Percentiles rank a stretch among this genome's conserved stretches.
Conservation (phyloP, 2,888 invertebrate genomes). For the Ormyrus thymus region DNA sequence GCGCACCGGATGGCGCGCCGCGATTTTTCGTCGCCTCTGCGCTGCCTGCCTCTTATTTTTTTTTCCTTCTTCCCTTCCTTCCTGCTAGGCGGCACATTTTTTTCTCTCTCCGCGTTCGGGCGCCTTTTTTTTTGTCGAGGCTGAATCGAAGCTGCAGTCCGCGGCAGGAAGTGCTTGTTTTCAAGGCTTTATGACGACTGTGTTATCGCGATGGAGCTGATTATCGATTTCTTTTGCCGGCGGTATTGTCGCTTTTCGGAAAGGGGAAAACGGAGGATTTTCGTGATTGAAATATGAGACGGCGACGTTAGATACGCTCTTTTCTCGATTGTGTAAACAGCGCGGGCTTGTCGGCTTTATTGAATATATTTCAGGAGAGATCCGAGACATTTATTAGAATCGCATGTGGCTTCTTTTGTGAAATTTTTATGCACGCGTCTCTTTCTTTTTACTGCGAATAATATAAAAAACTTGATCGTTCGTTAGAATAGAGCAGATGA, state of each 20-base stretch:
- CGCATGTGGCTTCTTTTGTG: not conserved
- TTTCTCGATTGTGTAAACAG: slow-evolving; percentile 38
- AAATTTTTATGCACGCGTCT: not conserved
- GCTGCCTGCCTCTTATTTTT: slow-evolving; percentile 10
- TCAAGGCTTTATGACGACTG: slow-evolving; percentile 52
- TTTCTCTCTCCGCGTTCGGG: not conserved
- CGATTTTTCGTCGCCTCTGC: slow-evolving; percentile 54
- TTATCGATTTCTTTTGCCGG: slow-evolving; percentile 30
- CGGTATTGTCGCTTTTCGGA: not conserved
- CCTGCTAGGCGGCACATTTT: not conserved
- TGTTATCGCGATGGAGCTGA: slow-evolving; percentile 48
- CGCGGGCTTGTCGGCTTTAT: slow-evolving; percentile 12
- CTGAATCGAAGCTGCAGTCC: slow-evolving; percentile 37
- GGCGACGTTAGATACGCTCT: slow-evolving; percentile 29
- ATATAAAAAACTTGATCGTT: too few species aligned
- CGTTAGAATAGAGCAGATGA: too few species aligned
- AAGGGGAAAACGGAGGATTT: slow-evolving; percentile 16
- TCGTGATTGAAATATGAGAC: slow-evolving; percentile 46
- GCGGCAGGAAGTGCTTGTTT: slow-evolving; percentile 51
- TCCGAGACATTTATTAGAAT: not conserved
- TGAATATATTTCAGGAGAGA: slow-evolving; percentile 9
- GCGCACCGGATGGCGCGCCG: slow-evolving; percentile 27
- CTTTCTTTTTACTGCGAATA: not conserved
- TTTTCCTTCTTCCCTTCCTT: not conserved
- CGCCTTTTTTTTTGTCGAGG: slow-evolving; percentile 17